Conservation (phyloP, 2,113 vertebrate species). For the Pardalotus punctatus region DNA sequence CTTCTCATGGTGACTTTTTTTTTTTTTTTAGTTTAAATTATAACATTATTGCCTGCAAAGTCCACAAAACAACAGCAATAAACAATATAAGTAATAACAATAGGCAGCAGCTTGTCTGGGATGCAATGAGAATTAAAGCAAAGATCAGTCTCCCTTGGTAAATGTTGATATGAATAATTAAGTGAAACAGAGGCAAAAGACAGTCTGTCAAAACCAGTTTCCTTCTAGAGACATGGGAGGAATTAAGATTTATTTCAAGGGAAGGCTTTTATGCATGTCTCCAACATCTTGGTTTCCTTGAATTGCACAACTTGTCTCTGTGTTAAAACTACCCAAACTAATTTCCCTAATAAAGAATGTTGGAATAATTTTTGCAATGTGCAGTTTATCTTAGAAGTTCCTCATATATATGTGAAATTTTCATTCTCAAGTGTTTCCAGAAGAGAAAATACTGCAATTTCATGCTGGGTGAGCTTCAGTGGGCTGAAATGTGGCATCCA, state of each 20-base stretch:
- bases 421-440: not conserved
- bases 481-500: not conserved
- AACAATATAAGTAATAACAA: not conserved
- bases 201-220: slow-evolving; percentile 55
- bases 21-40: not conserved
- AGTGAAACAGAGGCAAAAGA: slow-evolving; percentile 61
- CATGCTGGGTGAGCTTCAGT: not conserved
- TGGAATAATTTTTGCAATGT: not conserved
- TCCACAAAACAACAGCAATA: not conserved
- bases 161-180: slow-evolving; percentile 67
- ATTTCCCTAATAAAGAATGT: not conserved
- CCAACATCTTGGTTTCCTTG: slow-evolving; percentile 22
- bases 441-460: not conserved
- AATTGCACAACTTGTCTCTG: slow-evolving; percentile 18
- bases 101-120: not conserved
- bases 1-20: not conserved
- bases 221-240: not conserved
- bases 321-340: not conserved
- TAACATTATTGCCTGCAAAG: not conserved
- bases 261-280: not conserved
- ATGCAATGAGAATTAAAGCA: slow-evolving; percentile 15
- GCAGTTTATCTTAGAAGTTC: not conserved
- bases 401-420: not conserved
- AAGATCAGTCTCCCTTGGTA: not conserved
- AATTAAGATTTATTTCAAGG: slow-evolving; percentile 58